Base-by-base conservation (phyloP, 2,797 vertebrate species). In the Diceros bicornis region DNA sequence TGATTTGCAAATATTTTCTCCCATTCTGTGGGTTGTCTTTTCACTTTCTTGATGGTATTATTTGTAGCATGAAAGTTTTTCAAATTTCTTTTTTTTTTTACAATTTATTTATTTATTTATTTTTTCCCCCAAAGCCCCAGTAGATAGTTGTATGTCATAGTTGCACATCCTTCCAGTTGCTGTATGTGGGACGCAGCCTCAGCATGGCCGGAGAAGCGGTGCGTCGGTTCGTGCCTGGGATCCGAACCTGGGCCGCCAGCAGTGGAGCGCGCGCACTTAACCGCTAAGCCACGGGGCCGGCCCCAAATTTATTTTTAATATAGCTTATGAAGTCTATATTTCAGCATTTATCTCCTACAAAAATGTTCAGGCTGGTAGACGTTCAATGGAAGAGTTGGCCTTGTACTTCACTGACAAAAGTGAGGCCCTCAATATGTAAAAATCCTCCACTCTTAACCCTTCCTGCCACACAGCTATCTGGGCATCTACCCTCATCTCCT, bases 341-440 rank as follows among this genome's bases (percentile, higher is more conserved):
- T 86, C 59, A 86, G 34, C 34, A 79, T 84, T 88, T 91, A 57
- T 83, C 50, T 78, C 44, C 88, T 91, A 83, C 13, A 68, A 32
- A 86, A 79, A 68, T 91, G 77, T 32, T 59, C 16, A 78, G 0
- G 1, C 14, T 75, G 68, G 17, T 71, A 77, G n/a, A 47, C 14
- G 61, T 79, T 74, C 64, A 78, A 0, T 78, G 71, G 41, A 72
- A 88, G 47, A 61, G 1, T 21, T 94, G 66, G 17, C n/a, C 32
- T 68, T 91, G 14, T 84, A 78, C 47, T 91, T 88, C 37, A 72
- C 1, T 18, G 69, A 84, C 20, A 61, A 83, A 34, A 74, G 5
- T 23, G 8, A 89, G 23, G 25, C 34, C 37, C 18, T 89, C 21
- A 0, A 1, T 25, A 5, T 66, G 14, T 68, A 81, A 82, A 91